phyloP scores from a whole-genome alignment of 2,113 vertebrate species.

The Ardeotis arabs region DNA sequence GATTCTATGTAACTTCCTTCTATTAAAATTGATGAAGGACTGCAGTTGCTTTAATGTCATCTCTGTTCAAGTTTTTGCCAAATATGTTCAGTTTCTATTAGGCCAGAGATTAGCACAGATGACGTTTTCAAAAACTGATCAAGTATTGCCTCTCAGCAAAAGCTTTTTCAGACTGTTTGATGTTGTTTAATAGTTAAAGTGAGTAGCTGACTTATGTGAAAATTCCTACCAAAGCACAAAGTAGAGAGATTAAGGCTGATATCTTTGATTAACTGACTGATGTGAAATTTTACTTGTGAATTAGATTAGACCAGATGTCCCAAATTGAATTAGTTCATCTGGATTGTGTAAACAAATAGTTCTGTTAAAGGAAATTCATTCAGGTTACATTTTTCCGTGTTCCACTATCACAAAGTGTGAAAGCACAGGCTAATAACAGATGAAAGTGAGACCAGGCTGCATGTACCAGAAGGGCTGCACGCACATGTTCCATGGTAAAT shows the following conservation, averaged over 20 bases:
- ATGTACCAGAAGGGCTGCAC: not conserved
- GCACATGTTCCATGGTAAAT: not conserved
- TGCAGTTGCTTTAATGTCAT: not conserved
- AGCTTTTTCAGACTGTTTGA: not conserved
- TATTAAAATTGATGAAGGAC: not conserved
- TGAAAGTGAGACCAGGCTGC: not conserved
- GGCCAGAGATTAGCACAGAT: not conserved
- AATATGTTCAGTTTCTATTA: not conserved
- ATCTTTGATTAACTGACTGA: not conserved
- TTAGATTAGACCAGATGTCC: not conserved
- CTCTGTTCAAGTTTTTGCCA: not conserved
- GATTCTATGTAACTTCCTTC: not conserved
- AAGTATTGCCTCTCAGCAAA: not conserved
- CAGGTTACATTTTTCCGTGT: not conserved
- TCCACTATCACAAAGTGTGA: not conserved
- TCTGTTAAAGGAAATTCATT: not conserved
- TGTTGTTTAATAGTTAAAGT: not conserved
- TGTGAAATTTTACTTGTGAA: not conserved
- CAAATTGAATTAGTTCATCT: not conserved
- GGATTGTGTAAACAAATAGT: not conserved
- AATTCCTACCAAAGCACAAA: not conserved
- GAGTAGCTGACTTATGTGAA: not conserved
- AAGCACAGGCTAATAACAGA: not conserved
- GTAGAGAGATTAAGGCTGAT: not conserved
- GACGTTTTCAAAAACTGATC: not conserved